Percentiles rank a stretch among this genome's conserved stretches.
phyloP scores from a whole-genome alignment of 2,113 vertebrate species.

The Cranoglanis bouderius region DNA sequence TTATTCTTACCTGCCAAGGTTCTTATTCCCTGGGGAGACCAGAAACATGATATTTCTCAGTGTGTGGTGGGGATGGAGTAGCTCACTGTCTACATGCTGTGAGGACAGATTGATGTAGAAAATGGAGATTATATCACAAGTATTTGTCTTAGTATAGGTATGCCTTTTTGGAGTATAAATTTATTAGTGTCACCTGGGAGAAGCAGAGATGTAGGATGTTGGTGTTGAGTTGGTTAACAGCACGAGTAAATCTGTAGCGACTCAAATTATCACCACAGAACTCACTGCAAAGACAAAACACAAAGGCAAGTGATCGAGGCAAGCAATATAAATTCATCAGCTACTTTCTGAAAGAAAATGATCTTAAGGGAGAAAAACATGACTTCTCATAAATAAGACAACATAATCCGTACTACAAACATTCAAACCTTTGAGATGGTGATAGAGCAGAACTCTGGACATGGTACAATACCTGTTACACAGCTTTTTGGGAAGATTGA shows the following conservation, averaged over 20 bases:
- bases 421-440: not conserved
- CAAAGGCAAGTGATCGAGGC: not conserved
- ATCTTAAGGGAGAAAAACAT: not conserved
- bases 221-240: constrained; percentile 93
- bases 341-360: not conserved
- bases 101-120: not conserved
- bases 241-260: constrained; percentile 89
- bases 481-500: constrained; percentile 95
- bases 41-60: constrained; percentile 98
- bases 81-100: constrained; percentile 91
- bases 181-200: constrained; percentile 85
- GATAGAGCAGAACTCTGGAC: not conserved
- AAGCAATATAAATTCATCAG: not conserved
- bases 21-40: constrained; percentile 86
- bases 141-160: not conserved
- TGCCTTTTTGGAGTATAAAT: not conserved
- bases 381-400: not conserved
- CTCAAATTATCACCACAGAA: constrained; percentile 97
- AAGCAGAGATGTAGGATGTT: constrained; percentile 97
- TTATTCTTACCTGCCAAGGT: constrained; percentile 88
- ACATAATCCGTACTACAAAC: not conserved
- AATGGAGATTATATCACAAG: not conserved
- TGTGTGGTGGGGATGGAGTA: constrained; percentile 94
- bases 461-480: constrained; percentile 86
- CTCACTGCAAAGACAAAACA: constrained; percentile 75